Base-by-base conservation (phyloP, 2,797 vertebrate species). In the Peromyscus nudipes region DNA sequence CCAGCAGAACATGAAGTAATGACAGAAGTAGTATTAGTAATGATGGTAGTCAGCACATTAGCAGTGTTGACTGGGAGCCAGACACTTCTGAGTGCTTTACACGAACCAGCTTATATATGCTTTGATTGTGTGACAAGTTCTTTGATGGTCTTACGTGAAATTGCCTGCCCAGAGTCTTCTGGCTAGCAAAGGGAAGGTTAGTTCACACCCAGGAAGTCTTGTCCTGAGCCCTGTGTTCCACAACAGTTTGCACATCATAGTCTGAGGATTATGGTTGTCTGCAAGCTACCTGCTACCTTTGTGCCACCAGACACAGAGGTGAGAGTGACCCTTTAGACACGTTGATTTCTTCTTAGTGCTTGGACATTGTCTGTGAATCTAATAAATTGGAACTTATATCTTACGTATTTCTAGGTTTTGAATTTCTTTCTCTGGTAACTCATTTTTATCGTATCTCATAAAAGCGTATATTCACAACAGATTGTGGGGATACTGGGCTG, bases 391-490 rank as follows among this genome's bases (percentile, higher is more conserved):
- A 60, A 85, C 19, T 96, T 89, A 6, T 31, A 0, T 82, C 77
- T 71, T 88, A 13, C 65, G 4, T 84, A 67, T 57, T 67, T 27
- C 62, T 69, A 29, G 34, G 55, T 89, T 86, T 64, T 14, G 49
- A 21, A 80, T 91, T 73, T 73, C 3, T 73, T 81, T 89, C 89
- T 55, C 57, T 76, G 89, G 14, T 76, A 84, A 73, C 25, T 81
- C 16, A 43, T 71, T 95, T 89, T 64, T 88, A 40, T 65, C 91
- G 21, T 75, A 60, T 97, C 92, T 93, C 76, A 23, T 76, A 6
- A 65, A 91, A 55, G 29, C 43, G 1, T 80, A 40, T 60, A 2
- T 93, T 25, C 67, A 40, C 12, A 71, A 49, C 57, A 91, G 34
- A 79, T 46, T 57, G 67, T 34, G 3, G 11, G 10, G 4, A n/a